Evolutionary conservation across 1,140 invertebrate genomes (phyloP).

Genomic region (Drosophila obscura): DNA sequence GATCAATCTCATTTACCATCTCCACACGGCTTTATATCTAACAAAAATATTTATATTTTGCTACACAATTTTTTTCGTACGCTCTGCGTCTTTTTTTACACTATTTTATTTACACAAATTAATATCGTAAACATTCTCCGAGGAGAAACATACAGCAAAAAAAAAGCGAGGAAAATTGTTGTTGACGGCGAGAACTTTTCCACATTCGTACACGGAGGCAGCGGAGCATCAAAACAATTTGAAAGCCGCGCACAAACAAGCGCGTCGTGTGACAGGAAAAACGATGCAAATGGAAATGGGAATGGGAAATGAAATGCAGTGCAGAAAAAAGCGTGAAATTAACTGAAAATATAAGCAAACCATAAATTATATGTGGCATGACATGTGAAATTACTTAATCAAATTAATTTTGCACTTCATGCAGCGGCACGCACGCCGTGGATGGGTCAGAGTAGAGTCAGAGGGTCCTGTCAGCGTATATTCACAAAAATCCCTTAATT

Average conservation of each 20-base stretch:
- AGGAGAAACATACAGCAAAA: conserved; percentile 1
- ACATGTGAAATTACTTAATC: conserved; percentile 78
- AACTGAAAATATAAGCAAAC: conserved; percentile 64
- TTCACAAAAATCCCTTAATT: conserved; percentile 58
- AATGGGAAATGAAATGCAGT: conserved; percentile 21
- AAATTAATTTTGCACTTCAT: conserved; percentile 64
- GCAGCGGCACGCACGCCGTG: conserved; percentile 4
- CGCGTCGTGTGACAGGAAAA: conserved; percentile 38
- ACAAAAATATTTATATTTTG: conserved; percentile 50
- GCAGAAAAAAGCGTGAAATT: conserved; percentile 56
- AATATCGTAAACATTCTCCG: conserved; percentile 52
- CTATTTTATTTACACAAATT: conserved; percentile 47
- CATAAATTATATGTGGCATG: conserved; percentile 71
- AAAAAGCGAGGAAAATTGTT: conserved; percentile 29
- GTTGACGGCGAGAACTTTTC: conserved; percentile 39
- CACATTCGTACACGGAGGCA: conserved; percentile 43
- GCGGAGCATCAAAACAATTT: conserved; percentile 66
- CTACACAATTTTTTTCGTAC: conserved; percentile 4
- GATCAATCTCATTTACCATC: conserved; percentile 35
- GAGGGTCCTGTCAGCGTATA: conserved; percentile 10
- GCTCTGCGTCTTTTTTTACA: not conserved
- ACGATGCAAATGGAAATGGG: conserved; percentile 25
- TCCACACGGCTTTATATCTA: conserved; percentile 30
- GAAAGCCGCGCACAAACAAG: conserved; percentile 56
- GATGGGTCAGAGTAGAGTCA: not conserved